Evolutionary conservation across 2,888 invertebrate species (phyloP).

Genomic region (Athripsodes cinereus): DNA sequence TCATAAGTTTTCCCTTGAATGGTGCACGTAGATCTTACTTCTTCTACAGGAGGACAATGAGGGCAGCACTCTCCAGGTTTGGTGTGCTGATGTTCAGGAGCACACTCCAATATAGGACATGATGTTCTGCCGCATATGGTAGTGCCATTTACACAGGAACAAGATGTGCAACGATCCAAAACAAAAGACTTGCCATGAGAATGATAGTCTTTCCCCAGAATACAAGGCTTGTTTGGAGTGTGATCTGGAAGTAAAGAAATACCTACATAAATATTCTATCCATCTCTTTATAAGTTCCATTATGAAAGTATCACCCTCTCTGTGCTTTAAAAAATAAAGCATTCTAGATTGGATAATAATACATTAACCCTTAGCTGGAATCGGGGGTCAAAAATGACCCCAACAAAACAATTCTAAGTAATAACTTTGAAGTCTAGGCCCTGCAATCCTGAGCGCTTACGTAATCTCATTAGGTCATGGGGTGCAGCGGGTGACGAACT

Average conservation of each 20-base stretch:
- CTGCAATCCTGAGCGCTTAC: no score
- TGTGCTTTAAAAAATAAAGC: no score
- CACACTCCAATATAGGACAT: constrained; percentile 88
- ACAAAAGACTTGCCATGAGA: constrained; percentile 57
- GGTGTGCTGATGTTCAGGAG: constrained; percentile 61
- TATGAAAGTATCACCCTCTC: no score
- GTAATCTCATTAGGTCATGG: no score
- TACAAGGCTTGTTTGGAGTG: constrained; percentile 50
- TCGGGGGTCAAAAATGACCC: no score
- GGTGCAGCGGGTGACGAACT: no score
- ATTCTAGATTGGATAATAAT: no score
- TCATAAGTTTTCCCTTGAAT: constrained; percentile 61
- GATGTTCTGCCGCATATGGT: constrained; percentile 73
- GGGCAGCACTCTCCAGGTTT: constrained; percentile 69
- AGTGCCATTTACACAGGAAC: constrained; percentile 75
- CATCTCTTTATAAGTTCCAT: no score
- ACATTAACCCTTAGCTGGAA: neutral
- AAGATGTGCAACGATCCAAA: constrained; percentile 76
- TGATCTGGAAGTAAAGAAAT: constrained; percentile 21
- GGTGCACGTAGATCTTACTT: constrained; percentile 62
- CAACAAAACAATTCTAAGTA: no score
- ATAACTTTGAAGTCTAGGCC: no score
- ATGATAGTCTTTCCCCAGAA: constrained; percentile 64
- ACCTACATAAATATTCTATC: no score
- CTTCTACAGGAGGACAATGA: constrained; percentile 65